These are phyloP conservation scores for Tinea pellionella DNA, from an alignment of 2,888 invertebrate species.

Conservation along the genomic window DNA sequence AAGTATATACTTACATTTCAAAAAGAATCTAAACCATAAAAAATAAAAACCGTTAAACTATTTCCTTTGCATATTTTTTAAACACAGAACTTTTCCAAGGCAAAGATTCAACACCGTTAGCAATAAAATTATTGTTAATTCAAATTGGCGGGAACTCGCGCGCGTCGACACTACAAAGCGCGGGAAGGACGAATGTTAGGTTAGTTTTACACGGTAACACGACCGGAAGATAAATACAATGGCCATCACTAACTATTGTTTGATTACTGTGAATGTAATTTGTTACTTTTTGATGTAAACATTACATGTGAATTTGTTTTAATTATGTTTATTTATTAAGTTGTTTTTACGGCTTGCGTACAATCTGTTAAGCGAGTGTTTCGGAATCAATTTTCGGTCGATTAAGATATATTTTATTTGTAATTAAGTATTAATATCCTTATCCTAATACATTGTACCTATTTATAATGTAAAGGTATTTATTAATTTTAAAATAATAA, in stretches of 20 bases:
- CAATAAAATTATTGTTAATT: not conserved
- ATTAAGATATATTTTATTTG: too few species aligned
- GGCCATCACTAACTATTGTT: not conserved
- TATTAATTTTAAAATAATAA: too few species aligned
- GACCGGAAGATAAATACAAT: not conserved
- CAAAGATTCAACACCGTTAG: not conserved
- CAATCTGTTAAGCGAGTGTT: too few species aligned
- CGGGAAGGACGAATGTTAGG: slow-evolving; percentile 19
- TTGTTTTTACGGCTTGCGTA: not conserved
- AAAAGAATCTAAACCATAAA: too few species aligned
- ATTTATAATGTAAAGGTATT: too few species aligned
- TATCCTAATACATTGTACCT: too few species aligned
- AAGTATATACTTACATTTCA: too few species aligned
- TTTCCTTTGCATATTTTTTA: not conserved
- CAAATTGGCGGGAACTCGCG: slow-evolving; percentile 13
- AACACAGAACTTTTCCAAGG: not conserved
- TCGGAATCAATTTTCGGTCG: too few species aligned
- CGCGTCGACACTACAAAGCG: slow-evolving; percentile 28
- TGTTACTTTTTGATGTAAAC: slow-evolving; percentile 1
- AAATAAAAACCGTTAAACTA: too few species aligned
- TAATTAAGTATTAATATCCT: too few species aligned
- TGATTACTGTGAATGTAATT: not conserved
- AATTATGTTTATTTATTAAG: not conserved
- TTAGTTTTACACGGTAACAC: not conserved
- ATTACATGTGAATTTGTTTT: not conserved